Evolutionary conservation across 2,797 vertebrate genomes (phyloP), one percentile per base, ranked within the genome.

Genomic region (Enteromius anoplus): DNA sequence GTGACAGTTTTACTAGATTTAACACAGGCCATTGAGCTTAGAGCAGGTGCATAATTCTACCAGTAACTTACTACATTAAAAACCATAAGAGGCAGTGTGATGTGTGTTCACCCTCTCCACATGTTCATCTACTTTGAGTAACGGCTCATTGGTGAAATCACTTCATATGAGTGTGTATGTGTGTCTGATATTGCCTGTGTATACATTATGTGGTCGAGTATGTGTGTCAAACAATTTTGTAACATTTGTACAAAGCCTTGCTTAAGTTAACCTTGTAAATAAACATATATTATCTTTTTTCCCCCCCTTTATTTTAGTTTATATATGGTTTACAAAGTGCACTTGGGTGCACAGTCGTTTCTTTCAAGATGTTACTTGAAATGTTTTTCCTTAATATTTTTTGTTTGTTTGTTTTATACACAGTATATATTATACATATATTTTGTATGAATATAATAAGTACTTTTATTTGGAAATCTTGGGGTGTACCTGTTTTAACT

Each of bases 201-300:
- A 64, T 66, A 65, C 55, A 17, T 14, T 34, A 8, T 79, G 83
- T 86, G 53, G 51, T 65, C 81, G 82, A 90, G 90, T 91, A 86
- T 87, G 90, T 68, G 90, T 58, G 89, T 93, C 85, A 83, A 92
- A 88, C 80, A 66, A 79, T 93, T 94, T 95, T 96, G 94, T 95
- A 96, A 94, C 93, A 94, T 95, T 95, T 95, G 94, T 95, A 95
- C 91, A 95, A 93, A 95, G 92, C 92, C 91, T 95, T 94, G 93
- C 93, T 95, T 83, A 95, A 96, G 92, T 95, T 95, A 95, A 95
- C 93, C 94, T 84, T 94, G 93, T 95, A 95, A 93, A 95, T 95
- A 94, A 91, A 90, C 92, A 93, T 92, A 92, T 92, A 92, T 85
- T 88, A 91, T 93, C 92, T 91, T 88, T 92, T 93, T 91, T 90